Conservation (phyloP, 2,888 invertebrate species). For the Chrysolina americana region DNA sequence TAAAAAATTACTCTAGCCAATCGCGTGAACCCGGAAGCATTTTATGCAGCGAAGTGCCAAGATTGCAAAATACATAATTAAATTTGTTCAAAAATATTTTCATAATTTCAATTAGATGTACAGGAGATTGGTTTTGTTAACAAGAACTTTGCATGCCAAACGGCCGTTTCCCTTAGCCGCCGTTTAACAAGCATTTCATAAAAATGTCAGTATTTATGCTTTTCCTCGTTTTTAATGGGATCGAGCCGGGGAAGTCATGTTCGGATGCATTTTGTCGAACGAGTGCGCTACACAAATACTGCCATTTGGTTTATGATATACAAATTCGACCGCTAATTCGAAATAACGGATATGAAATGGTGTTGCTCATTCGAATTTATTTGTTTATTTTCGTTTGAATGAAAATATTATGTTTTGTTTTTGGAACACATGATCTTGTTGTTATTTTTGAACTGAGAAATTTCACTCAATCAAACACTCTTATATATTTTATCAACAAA, state of each 20-base stretch:
- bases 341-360: no score
- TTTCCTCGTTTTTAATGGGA: neutral
- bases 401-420: no score
- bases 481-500: no score
- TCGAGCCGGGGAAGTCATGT: neutral
- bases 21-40: constrained; percentile 42
- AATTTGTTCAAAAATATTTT: constrained; percentile 47
- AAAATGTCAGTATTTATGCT: constrained; percentile 12
- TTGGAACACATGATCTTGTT: no score
- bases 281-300: neutral
- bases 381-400: no score
- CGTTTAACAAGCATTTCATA: constrained; percentile 27
- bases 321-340: no score
- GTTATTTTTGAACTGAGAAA: no score
- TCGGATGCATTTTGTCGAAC: neutral
- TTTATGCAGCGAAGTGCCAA: constrained; percentile 21
- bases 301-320: neutral
- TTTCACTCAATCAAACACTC: no score
- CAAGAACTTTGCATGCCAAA: constrained; percentile 47
- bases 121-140: constrained; percentile 45
- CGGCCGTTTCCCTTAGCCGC: constrained; percentile 20
- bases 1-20: constrained; percentile 40
- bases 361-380: no score
- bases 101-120: constrained; percentile 53
- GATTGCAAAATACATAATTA: constrained; percentile 43